Percentiles rank a stretch among this genome's conserved stretches.
Evolutionary conservation across 2,797 vertebrate genomes (phyloP).

Genomic region (Potorous gilbertii): DNA sequence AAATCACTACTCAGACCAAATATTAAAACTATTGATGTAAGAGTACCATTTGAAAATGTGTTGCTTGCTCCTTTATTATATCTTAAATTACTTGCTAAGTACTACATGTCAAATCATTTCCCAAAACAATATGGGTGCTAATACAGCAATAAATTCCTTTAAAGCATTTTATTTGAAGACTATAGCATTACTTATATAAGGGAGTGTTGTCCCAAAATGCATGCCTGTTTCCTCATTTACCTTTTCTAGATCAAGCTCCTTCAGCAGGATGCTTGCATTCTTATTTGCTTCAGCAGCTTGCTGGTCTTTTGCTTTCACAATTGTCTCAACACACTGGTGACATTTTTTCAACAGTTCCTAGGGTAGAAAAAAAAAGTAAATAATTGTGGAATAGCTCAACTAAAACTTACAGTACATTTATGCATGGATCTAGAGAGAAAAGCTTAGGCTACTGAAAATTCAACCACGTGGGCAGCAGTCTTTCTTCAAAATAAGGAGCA

Average conservation of each 20-base stretch:
- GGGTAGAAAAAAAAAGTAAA: conserved; percentile 61
- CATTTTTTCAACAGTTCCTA: conserved; percentile 99
- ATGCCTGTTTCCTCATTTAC: conserved; percentile 81
- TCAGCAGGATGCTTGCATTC: conserved; percentile 97
- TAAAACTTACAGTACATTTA: conserved; percentile 34
- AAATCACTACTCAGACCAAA: conserved; percentile 37
- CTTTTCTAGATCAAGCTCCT: conserved; percentile 98
- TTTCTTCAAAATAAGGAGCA: conserved; percentile 52
- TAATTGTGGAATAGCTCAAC: conserved; percentile 60
- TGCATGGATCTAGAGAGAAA: conserved; percentile 33
- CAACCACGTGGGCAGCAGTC: conserved; percentile 16
- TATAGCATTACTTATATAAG: conserved; percentile 9
- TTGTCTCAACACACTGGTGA: conserved; percentile 99
- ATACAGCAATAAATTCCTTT: conserved; percentile 46
- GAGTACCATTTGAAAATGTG: conserved; percentile 44
- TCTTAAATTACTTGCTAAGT: conserved; percentile 44
- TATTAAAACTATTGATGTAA: conserved; percentile 37
- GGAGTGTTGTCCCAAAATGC: neutral
- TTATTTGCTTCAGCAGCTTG: conserved; percentile 99
- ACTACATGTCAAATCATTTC: neutral
- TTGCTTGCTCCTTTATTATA: conserved; percentile 26
- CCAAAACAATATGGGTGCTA: conserved; percentile 25
- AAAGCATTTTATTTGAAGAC: conserved; percentile 55
- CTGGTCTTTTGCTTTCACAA: conserved; percentile 99
- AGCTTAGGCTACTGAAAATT: conserved; percentile 44